Conservation (phyloP, 2,113 vertebrate genomes). For the Clupea harengus region DNA sequence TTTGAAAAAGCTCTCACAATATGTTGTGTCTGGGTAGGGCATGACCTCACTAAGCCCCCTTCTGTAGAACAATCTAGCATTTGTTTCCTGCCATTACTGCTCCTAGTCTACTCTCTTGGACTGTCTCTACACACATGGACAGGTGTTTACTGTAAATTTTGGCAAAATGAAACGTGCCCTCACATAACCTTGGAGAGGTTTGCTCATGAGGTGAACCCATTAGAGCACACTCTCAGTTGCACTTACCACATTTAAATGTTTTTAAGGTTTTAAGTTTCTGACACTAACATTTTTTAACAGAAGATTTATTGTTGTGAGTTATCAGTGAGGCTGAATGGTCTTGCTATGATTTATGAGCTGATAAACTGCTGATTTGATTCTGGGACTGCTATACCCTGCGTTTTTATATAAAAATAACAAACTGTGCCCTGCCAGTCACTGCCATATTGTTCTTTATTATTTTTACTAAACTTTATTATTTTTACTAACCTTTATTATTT, state of each 20-base stretch:
- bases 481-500: too few relatives aligned
- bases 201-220: not conserved
- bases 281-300: not conserved
- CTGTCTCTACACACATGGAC: not conserved
- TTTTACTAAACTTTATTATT: not conserved
- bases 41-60: not conserved
- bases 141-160: slow-evolving; percentile 29
- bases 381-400: not conserved
- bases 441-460: not conserved
- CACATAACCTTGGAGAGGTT: not conserved
- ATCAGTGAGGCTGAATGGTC: not conserved
- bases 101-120: slow-evolving; percentile 10
- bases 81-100: not conserved
- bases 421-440: not conserved
- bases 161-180: slow-evolving; percentile 13
- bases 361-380: not conserved
- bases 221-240: not conserved
- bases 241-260: not conserved
- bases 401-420: not conserved
- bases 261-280: not conserved
- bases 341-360: not conserved
- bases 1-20: not conserved
- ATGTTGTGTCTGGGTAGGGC: not conserved
- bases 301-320: not conserved
- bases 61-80: slow-evolving; percentile 3